These are phyloP conservation scores for Pseudococcus viburni DNA, from an alignment of 2,888 invertebrate genomes.

Conservation along the genomic window DNA sequence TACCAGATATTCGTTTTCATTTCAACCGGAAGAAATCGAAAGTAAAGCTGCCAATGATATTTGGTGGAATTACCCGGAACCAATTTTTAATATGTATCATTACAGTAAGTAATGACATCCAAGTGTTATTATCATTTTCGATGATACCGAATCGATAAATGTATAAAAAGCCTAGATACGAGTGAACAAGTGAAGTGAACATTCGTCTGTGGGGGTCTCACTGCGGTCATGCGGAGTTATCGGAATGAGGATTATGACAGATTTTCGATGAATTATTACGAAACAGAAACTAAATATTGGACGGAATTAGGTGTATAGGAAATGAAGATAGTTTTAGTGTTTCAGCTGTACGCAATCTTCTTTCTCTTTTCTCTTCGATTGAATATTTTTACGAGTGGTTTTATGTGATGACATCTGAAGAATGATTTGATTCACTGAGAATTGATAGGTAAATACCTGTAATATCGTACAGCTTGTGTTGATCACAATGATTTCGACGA, in stretches of 20 bases:
- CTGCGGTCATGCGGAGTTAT: background rate
- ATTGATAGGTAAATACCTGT: too few species aligned
- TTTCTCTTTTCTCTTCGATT: too few species aligned
- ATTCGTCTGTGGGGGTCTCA: background rate
- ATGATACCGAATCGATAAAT: background rate
- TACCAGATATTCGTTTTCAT: constrained; percentile 60
- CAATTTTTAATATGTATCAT: constrained; percentile 70
- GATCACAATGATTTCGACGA: too few species aligned
- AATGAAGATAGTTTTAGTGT: background rate
- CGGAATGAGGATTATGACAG: constrained; percentile 18
- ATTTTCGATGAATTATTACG: background rate
- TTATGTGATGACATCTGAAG: too few species aligned
- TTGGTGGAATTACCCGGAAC: constrained; percentile 70
- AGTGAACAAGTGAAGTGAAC: background rate
- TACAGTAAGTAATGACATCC: constrained; percentile 68
- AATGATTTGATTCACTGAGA: too few species aligned
- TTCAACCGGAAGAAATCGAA: constrained; percentile 59
- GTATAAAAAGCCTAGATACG: constrained; percentile 25
- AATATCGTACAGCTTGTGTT: too few species aligned
- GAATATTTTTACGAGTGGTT: too few species aligned
- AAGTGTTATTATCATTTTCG: background rate
- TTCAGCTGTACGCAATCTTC: too few species aligned
- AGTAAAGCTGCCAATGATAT: constrained; percentile 54
- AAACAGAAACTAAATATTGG: background rate
- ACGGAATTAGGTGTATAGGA: background rate